Evolutionary conservation across 2,888 invertebrate species (phyloP), one percentile per base, ranked within the genome.

Genomic region (Pherbina coryleti): DNA sequence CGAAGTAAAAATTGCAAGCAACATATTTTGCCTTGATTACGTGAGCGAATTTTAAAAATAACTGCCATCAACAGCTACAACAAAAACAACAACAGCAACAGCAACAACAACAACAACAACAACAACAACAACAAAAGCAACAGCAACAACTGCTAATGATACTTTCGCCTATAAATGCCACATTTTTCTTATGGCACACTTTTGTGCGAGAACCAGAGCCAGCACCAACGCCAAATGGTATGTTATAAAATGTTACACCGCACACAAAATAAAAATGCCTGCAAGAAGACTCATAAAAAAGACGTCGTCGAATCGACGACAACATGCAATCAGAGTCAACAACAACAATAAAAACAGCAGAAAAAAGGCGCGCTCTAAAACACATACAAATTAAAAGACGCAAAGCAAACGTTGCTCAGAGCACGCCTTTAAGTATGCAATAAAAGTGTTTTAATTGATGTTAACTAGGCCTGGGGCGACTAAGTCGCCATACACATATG

Each of bases 141-240:
- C 31, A 69, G 25, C 22, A 74, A 55, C 8, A 67, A 60, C 78
- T 51, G 74, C 69, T 78, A 75, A 75, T 72, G 72, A 70, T 55
- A 31, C 70, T 64, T 49, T 71, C 57, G 75, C 75, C 75, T 75
- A 55, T 37, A 34, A 75, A 75, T 67, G 67, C 37, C 66, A 75
- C 66, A 67, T 75, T 66, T 55, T 55, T 67, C 67, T 64, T 53
- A 22, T 25, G 44, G 25, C 49, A 22, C 44, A 22, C 5, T 22
- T 60, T 19, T 14, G 1, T 28, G 60, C 25, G 44, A 44, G 37
- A 4, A 1, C 37, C 37, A 11, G 51, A 51, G 17, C n/a, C 17
- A 55, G 31, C n/a, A 9, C n/a, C 28, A 60, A 25, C 60, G 60
- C 72, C 57, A 37, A 60, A 73, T 62, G 62, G n/a, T 73, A 44